Evolutionary conservation across 1,140 invertebrate genomes (phyloP), one percentile per base, ranked within the genome.

Genomic region (Sycophila sp.): DNA sequence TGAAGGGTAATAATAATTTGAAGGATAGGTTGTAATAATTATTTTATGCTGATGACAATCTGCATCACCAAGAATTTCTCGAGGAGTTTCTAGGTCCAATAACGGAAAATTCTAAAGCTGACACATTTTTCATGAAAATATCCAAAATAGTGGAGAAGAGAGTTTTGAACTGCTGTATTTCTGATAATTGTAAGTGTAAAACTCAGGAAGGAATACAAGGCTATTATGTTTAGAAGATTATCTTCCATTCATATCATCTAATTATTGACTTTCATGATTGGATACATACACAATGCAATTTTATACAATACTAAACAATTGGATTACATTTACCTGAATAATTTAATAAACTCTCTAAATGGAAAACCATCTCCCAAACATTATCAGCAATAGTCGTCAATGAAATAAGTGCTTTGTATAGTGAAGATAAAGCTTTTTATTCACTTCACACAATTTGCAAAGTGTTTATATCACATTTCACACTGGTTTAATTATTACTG

Each of bases 281-380:
- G n/a, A n/a, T n/a, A n/a, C n/a, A n/a, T n/a, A n/a, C n/a, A n/a
- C n/a, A n/a, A n/a, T n/a, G n/a, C n/a, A 64, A 40, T 13, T 59
- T 59, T 38, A 71, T 11, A 22, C 15, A 5, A 28, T 59, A 32
- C 34, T 22, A 5, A 69, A 40, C 8, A 62, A 42, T 62, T 38
- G 17, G 3, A 51, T 3, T 51, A 6, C 47, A 22, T 22, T 51
- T 51, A n/a, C n/a, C n/a, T n/a, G n/a, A n/a, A n/a, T n/a, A n/a
- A n/a, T n/a, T n/a, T n/a, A n/a, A n/a, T n/a, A 47, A 22, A 22
- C 8, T 47, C 42, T 11, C 13, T 69, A 83, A 79, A 84, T 81
- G 87, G 87, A 91, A 91, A 88, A 82, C 87, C 87, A 86, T 89
- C 90, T 91, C 90, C 90, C 89, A 84, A 88, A 89, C 86, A 87